Conservation (phyloP, 2,113 vertebrate species). For the Festucalex cinctus region DNA sequence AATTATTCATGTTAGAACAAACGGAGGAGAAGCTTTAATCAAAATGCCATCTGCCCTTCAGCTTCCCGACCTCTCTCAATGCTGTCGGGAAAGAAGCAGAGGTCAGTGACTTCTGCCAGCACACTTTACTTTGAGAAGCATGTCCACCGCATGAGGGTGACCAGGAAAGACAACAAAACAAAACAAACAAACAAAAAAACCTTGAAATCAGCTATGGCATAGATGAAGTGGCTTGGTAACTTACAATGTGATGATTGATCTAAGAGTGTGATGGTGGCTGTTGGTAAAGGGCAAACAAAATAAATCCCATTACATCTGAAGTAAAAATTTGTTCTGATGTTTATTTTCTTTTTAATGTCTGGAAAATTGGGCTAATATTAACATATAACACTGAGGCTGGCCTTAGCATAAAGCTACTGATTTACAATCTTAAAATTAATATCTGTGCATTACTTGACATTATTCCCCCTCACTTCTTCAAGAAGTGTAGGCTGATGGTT, state of each 20-base stretch:
- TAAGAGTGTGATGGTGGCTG: constrained; percentile 18
- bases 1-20: constrained; percentile 60
- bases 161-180: no score
- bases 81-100: constrained; percentile 45
- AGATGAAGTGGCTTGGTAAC: constrained; percentile 38
- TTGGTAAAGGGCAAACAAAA: constrained; percentile 33
- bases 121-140: constrained; percentile 46
- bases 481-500: no score
- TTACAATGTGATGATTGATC: constrained; percentile 52
- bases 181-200: no score
- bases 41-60: constrained; percentile 45
- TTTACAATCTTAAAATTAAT: no score
- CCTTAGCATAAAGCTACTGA: no score
- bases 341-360: no score
- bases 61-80: constrained; percentile 40
- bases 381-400: no score
- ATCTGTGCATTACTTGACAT: no score
- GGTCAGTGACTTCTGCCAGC: constrained; percentile 54
- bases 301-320: no score
- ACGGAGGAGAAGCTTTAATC: constrained; percentile 44
- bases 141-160: constrained; percentile 26
- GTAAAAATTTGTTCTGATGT: no score
- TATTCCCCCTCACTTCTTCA: no score
- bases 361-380: no score
- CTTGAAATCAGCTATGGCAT: constrained; percentile 27